Base-by-base conservation (phyloP, 2,113 vertebrate genomes). In the Anoplopoma fimbria region DNA sequence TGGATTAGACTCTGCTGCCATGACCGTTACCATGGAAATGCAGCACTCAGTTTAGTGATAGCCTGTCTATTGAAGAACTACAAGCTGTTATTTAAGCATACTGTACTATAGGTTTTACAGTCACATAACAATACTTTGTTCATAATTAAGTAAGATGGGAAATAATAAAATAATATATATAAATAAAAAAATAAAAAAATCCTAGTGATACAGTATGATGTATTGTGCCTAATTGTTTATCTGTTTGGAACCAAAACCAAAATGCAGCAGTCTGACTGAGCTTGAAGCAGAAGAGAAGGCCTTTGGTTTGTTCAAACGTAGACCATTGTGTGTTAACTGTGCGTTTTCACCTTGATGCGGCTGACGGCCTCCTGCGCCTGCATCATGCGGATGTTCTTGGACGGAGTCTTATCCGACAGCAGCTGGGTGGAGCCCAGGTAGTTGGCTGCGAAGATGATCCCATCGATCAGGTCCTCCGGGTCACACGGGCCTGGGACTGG, bases 321-420 rank as follows among this genome's bases (percentile, higher is more conserved):
- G 4, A 64, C 23, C 33, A 40, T n/a, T 23, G 61, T n/a, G 68
- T 60, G 19, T 23, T 3, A 1, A 4, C n/a, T 6, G 6, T n/a
- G 42, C 14, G 47, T 77, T 45, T 88, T 93, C 86, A 99, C 98
- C 98, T 99, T 99, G 92, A 99, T 98, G 84, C 97, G 96, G 92
- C 96, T 97, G 33, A 99, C 97, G 2, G 98, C 98, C 93, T 99
- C 98, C 92, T 99, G 98, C 25, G 98, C 98, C 91, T 99, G 98
- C 97, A 98, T 98, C 98, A 99, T 99, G 89, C 98, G 96, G 62
- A 99, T 96, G 23, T 98, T 99, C 94, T 99, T 98, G 60, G 98
- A 99, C 0, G 98, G 98, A 2, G 98, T 99, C 94, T 98, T 99
- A 83, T 99, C 98, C 2, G 98, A 99, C 76, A 99, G 95, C 61